These are phyloP conservation scores for Ochotona curzoniae DNA, from an alignment of 2,113 vertebrate species.

Conservation along the genomic window DNA sequence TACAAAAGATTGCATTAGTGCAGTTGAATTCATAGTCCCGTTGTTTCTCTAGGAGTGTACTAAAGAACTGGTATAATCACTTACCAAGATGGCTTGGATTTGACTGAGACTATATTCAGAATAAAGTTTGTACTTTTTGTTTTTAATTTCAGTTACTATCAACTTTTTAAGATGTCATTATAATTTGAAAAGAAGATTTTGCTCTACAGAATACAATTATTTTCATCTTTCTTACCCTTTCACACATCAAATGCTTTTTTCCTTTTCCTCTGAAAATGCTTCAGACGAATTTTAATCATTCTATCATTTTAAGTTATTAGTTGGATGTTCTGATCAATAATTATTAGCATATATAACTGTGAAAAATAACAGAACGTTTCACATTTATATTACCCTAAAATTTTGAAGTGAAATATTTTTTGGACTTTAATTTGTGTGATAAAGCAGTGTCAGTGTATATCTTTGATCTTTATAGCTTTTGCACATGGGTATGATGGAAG, in stretches of 20 bases:
- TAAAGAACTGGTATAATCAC: too few relatives aligned
- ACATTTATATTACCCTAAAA: background rate
- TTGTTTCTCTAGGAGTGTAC: too few relatives aligned
- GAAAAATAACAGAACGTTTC: background rate
- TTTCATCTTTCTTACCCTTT: background rate
- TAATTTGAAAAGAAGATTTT: background rate
- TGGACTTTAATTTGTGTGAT: background rate
- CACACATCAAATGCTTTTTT: background rate
- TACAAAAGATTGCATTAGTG: too few relatives aligned
- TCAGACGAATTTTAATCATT: conserved; percentile 4
- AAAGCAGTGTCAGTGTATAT: background rate
- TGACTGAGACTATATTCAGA: too few relatives aligned
- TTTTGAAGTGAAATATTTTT: background rate
- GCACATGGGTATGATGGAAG: background rate
- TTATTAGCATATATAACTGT: background rate
- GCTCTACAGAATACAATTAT: background rate
- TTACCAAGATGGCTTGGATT: too few relatives aligned
- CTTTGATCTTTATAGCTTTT: background rate
- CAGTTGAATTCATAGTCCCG: too few relatives aligned
- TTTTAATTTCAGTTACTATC: too few relatives aligned
- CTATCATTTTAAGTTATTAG: background rate
- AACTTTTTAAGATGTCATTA: too few relatives aligned
- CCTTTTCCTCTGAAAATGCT: background rate
- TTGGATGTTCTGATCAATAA: background rate
- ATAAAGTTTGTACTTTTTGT: too few relatives aligned